These are phyloP conservation scores for Rhamphomyia laevipes DNA, from an alignment of 2,888 invertebrate species.

Conservation along the genomic window DNA sequence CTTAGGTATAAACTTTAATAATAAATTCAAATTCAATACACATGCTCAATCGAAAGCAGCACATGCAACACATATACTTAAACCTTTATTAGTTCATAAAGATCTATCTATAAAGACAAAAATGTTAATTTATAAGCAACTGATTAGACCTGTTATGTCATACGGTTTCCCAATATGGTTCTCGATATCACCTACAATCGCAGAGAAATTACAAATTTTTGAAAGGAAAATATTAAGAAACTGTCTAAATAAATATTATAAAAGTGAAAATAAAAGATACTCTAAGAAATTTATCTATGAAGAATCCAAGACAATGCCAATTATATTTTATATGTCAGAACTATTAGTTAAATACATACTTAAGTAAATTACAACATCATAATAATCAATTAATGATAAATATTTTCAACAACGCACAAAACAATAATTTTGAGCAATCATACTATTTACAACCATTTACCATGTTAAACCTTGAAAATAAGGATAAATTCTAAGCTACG, in stretches of 20 bases:
- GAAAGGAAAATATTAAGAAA: slow-evolving; percentile 5
- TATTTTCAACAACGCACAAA: background rate
- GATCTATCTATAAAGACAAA: background rate
- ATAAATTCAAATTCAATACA: background rate
- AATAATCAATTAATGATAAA: background rate
- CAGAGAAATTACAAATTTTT: slow-evolving; percentile 1
- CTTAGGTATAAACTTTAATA: background rate
- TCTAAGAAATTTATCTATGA: background rate
- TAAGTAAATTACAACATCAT: background rate
- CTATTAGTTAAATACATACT: background rate
- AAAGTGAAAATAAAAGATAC: background rate
- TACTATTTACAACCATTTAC: background rate
- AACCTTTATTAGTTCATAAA: background rate
- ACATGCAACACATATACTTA: background rate
- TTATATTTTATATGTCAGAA: background rate
- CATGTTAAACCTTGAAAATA: background rate
- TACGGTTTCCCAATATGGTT: slow-evolving; percentile 6
- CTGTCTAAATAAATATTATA: background rate
- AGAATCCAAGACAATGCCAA: background rate
- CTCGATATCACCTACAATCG: slow-evolving; percentile 2
- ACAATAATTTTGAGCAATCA: background rate
- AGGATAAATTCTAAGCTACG: no score
- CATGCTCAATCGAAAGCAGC: background rate
- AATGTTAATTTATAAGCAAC: slow-evolving; percentile 5
- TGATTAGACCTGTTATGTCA: slow-evolving; percentile 2